These are phyloP conservation scores for Cynoglossus semilaevis DNA, from an alignment of 2,113 vertebrate species.

Conservation along the genomic window DNA sequence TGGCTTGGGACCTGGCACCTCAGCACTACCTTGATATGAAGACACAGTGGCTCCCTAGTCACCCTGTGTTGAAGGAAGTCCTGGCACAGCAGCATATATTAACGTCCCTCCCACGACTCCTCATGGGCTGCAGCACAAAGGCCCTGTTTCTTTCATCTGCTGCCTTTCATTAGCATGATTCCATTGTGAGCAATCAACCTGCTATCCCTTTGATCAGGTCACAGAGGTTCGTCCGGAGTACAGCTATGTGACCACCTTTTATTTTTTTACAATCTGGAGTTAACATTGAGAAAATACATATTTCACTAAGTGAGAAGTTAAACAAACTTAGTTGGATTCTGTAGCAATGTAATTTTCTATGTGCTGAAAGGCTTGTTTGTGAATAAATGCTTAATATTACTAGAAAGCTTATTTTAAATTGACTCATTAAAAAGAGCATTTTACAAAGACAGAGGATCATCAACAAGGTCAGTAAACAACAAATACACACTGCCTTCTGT, in stretches of 20 bases:
- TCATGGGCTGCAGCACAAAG: slow-evolving; percentile 60
- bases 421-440: too few species aligned
- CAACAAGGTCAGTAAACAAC: too few species aligned
- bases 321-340: too few species aligned
- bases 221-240: slow-evolving; percentile 44
- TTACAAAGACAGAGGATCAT: too few species aligned
- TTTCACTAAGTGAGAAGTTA: too few species aligned
- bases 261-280: too few species aligned
- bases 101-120: slow-evolving; percentile 72
- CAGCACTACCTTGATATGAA: slow-evolving; percentile 85
- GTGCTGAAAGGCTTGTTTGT: too few species aligned
- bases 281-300: too few species aligned
- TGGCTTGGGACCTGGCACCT: slow-evolving; percentile 86
- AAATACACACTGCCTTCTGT: not conserved
- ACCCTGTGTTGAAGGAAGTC: slow-evolving; percentile 68
- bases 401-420: too few species aligned
- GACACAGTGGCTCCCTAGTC: slow-evolving; percentile 83
- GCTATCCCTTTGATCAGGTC: slow-evolving; percentile 57
- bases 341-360: too few species aligned
- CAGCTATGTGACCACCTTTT: not conserved
- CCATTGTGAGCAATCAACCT: slow-evolving; percentile 31
- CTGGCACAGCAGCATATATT: slow-evolving; percentile 81
- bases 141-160: slow-evolving; percentile 80
- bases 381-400: too few species aligned
- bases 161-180: slow-evolving; percentile 72